These are phyloP conservation scores for Deroplatys truncata DNA, from an alignment of 2,888 invertebrate species.

Conservation along the genomic window DNA sequence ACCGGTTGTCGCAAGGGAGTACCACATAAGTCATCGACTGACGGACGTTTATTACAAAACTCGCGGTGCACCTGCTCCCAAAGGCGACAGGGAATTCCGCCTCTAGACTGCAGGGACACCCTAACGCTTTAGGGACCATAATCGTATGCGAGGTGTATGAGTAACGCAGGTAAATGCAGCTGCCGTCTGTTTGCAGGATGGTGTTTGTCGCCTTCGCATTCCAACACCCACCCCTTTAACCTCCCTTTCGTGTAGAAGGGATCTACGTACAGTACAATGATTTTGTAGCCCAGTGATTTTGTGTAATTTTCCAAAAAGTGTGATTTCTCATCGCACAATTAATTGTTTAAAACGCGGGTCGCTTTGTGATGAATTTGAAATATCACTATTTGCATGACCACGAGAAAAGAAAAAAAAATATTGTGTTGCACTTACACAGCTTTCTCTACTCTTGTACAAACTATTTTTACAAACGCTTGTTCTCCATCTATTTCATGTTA, in stretches of 20 bases:
- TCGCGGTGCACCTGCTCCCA: neutral
- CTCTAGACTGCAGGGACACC: neutral
- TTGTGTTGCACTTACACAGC: too few relatives aligned
- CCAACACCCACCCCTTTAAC: neutral
- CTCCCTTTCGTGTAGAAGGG: neutral
- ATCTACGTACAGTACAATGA: neutral
- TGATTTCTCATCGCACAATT: too few relatives aligned
- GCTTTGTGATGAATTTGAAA: too few relatives aligned
- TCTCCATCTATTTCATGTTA: too few relatives aligned
- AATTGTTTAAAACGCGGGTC: too few relatives aligned
- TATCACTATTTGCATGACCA: too few relatives aligned
- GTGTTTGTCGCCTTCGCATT: neutral
- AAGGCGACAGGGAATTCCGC: neutral
- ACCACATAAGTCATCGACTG: neutral
- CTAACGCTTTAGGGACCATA: neutral
- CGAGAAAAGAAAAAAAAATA: too few relatives aligned
- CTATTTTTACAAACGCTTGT: too few relatives aligned
- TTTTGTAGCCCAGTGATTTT: too few relatives aligned
- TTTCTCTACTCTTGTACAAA: too few relatives aligned
- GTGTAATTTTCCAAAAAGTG: too few relatives aligned
- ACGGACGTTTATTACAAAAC: neutral
- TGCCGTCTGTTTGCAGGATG: neutral
- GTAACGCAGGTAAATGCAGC: conserved; percentile 8
- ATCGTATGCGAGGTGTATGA: neutral
- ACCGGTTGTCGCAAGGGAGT: neutral